These are phyloP conservation scores for Brienomyrus brachyistius DNA, from an alignment of 2,113 vertebrate species.

Conservation along the genomic window DNA sequence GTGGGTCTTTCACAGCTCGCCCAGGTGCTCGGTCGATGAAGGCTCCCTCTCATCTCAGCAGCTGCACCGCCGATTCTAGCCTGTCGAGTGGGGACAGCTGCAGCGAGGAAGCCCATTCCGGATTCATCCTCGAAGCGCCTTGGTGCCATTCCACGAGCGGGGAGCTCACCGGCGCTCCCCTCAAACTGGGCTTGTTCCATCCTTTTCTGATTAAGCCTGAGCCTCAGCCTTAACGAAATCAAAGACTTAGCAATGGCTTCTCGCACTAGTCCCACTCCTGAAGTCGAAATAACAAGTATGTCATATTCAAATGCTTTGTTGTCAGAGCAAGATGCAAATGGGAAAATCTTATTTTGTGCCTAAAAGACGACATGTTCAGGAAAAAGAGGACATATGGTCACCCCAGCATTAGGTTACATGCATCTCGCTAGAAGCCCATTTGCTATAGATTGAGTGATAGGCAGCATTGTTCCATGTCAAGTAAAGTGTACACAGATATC, in stretches of 20 bases:
- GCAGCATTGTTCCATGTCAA: background rate
- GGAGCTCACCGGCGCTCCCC: background rate
- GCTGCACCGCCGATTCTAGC: background rate
- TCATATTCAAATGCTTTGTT: background rate
- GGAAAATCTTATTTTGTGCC: background rate
- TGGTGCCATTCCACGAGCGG: background rate
- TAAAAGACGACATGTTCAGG: background rate
- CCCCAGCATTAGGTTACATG: background rate
- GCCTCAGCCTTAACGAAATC: background rate
- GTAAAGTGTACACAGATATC: background rate
- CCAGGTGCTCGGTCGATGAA: conserved; percentile 12
- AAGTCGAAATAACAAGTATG: background rate
- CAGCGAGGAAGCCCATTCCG: background rate
- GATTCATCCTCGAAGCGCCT: background rate
- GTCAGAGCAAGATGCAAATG: background rate
- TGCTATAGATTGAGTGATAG: background rate
- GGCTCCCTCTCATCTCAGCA: background rate
- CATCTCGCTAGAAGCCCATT: background rate
- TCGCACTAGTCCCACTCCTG: too few relatives aligned
- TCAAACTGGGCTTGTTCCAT: background rate
- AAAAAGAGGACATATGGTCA: background rate
- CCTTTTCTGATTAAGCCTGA: background rate
- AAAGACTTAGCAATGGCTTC: too few relatives aligned
- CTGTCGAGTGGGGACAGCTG: conserved; percentile 13
- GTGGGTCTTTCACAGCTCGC: conserved; percentile 3